Evolutionary conservation across 1,140 invertebrate species (phyloP).

Genomic region (Zaprionus camerounensis): DNA sequence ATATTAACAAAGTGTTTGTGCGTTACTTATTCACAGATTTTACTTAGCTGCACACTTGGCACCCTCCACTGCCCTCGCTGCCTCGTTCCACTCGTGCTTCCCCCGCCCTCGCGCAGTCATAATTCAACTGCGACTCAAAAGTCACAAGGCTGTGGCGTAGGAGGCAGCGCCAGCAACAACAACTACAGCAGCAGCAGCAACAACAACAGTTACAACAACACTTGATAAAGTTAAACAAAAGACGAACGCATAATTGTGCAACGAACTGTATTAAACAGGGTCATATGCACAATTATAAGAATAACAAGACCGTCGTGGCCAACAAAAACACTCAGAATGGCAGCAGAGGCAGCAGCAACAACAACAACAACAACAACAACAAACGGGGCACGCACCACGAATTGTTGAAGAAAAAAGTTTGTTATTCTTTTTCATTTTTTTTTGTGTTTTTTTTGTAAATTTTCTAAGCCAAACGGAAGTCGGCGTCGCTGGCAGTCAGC

Average conservation of each 20-base stretch:
- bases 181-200: not conserved
- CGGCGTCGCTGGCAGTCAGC: constrained; percentile 28
- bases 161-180: not conserved
- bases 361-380: constrained; percentile 4
- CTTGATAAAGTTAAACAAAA: constrained; percentile 34
- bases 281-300: constrained; percentile 82
- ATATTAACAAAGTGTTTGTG: not conserved
- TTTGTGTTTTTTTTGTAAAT: constrained; percentile 52
- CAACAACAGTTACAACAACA: constrained; percentile 13
- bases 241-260: constrained; percentile 65
- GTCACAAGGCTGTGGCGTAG: constrained; percentile 43
- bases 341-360: constrained; percentile 9
- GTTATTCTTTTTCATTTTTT: not conserved
- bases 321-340: constrained; percentile 18
- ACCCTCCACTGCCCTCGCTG: not conserved
- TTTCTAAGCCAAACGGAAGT: constrained; percentile 48
- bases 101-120: not conserved
- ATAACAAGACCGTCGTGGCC: constrained; percentile 47
- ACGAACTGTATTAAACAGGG: constrained; percentile 80
- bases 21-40: not conserved
- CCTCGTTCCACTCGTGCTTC: not conserved
- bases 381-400: constrained; percentile 16
- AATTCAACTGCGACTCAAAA: constrained; percentile 39
- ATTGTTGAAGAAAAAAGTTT: constrained; percentile 8
- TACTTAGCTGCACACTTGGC: not conserved